Evolutionary conservation across 2,888 invertebrate genomes (phyloP), one percentile per base, ranked within the genome.

Genomic region (Teinopalpus imperialis): DNA sequence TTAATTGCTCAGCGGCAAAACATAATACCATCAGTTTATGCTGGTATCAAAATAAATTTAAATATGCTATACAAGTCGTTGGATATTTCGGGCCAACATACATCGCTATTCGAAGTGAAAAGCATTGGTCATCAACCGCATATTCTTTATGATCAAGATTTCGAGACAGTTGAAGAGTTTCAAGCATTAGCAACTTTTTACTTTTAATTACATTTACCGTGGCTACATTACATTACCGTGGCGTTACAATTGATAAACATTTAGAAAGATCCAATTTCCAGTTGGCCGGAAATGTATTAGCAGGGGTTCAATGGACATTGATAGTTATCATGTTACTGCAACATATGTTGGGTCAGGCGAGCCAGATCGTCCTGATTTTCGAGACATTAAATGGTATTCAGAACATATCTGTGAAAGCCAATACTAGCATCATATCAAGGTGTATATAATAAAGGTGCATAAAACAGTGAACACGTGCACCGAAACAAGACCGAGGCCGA

Each of bases 71-170:
- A n/a, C n/a, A n/a, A n/a, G n/a, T n/a, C 9, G 10, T 2, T 26
- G 41, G 59, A 18, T 74, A 73, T 47, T 64, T 59, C 43, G 81
- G 79, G 7, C 78, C 81, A 37, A 82, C 78, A 39, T 75, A 72
- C 55, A 59, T 81, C 27, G 65, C 74, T 20, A 59, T 56, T 42
- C 13, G 56, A 44, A 58, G 56, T 46, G 60, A 57, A 48, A 57
- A 69, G 39, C 58, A 61, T 54, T 34, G 26, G 35, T 59, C 58
- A 26, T 61, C 57, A 34, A 59, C 52, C 43, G 57, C 57, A n/a
- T 35, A 51, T 53, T 32, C 58, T 56, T 50, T 57, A 61, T 54
- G 59, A 58, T 51, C 35, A 46, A 32, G 58, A 60, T 49, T 54
- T 62, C 43, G 47, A 59, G 36, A 54, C 43, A 51, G 32, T 46